Base-by-base conservation (phyloP, 2,888 invertebrate species). In the Drosophila eohydei region DNA sequence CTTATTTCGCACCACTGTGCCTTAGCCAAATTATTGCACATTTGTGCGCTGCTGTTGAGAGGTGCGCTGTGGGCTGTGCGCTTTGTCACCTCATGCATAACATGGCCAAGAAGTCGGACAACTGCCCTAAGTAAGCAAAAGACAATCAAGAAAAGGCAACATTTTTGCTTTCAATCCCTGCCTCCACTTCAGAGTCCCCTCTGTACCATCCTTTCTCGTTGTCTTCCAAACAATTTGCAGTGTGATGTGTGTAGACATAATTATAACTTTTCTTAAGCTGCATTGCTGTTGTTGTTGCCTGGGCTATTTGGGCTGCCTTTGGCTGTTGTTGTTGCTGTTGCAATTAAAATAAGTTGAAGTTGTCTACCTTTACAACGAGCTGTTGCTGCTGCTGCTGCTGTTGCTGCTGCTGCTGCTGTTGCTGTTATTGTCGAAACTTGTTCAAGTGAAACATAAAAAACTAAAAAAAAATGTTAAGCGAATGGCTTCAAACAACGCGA, bases 331-430 rank as follows among this genome's bases (percentile, higher is more conserved):
- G 60, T 55, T 61, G 63, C 57, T 76, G 85, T 84, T 86, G 85
- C 85, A 89, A 86, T 86, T 89, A 81, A 89, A 89, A 87, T 83
- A 85, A 89, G 81, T 85, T 88, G 87, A 88, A 87, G 90, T 83
- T 87, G 86, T 87, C 88, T 89, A 87, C 86, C 89, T 89, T 86
- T 86, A 85, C 88, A 79, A 69, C 83, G 56, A 73, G 77, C 70
- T 78, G 68, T 67, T 62, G 75, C 62, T 55, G 66, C 16, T 14
- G 74, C 61, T 46, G 38, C 8, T 28, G 32, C 21, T 30, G 16
- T 8, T 21, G 60, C n/a, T 32, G 63, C 9, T 44, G 44, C 12
- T 44, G 43, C 14, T 34, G 26, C n/a, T 38, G 58, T 6, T 32
- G 26, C 26, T 38, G 63, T 41, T 52, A 63, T 55, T 83, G 80